Evolutionary conservation across 2,113 vertebrate genomes (phyloP).

Genomic region (Ursus arctos): DNA sequence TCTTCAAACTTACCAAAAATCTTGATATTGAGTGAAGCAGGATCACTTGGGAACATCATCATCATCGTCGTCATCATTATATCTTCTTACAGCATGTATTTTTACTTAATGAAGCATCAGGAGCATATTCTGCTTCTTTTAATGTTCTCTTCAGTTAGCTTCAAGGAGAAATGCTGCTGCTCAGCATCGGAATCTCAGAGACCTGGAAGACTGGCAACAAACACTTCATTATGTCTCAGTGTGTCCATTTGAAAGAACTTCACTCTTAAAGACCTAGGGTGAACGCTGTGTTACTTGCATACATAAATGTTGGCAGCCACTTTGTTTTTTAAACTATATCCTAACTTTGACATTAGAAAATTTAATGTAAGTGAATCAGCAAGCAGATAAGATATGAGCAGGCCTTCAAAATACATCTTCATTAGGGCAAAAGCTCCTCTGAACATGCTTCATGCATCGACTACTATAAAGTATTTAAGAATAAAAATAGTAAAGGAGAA

Average conservation of each 20-base stretch:
- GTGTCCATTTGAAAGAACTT: slow-evolving; percentile 20
- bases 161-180: neutral
- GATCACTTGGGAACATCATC: neutral
- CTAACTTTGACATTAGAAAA: neutral
- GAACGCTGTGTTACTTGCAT: neutral
- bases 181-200: neutral
- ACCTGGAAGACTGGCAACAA: neutral
- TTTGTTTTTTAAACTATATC: slow-evolving; percentile 25
- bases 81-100: neutral
- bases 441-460: neutral
- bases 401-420: neutral
- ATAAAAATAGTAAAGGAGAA: slow-evolving; percentile 5
- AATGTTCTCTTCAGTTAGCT: neutral
- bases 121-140: neutral
- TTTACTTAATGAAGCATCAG: neutral
- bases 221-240: neutral
- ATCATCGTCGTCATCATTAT: neutral
- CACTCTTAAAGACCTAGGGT: neutral
- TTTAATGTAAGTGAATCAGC: neutral
- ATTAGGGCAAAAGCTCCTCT: neutral
- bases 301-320: neutral
- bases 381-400: neutral
- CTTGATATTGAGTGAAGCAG: neutral
- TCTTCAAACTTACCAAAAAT: slow-evolving; percentile 1
- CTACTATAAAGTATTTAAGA: neutral